A percentile compares a stretch with the other conserved stretches of the same genome.
phyloP scores from a whole-genome alignment of 2,888 invertebrate genomes.

The Bimastos eiseni region DNA sequence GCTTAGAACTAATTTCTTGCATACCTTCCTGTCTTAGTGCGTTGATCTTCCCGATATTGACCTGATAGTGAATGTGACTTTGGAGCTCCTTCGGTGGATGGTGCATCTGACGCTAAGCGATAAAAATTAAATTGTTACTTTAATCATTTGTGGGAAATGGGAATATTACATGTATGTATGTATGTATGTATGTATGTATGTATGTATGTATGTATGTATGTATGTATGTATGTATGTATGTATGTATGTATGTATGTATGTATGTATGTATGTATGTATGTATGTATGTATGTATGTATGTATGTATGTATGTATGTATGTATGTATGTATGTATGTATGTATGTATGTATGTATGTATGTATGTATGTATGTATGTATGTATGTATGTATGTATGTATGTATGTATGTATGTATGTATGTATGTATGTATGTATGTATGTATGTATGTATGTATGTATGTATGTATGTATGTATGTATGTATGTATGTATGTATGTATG shows the following conservation, averaged over 20 bases:
- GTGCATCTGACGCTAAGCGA: no score
- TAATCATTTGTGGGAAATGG: no score
- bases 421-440: neutral
- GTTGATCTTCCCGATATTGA: no score
- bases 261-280: neutral
- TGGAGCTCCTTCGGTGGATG: no score
- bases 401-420: neutral
- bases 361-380: neutral
- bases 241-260: neutral
- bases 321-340: neutral
- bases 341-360: neutral
- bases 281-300: neutral
- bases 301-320: neutral
- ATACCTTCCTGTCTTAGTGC: no score
- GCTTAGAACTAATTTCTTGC: no score
- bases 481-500: neutral
- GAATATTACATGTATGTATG: no score
- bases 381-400: neutral
- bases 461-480: neutral
- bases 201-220: no score
- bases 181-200: no score
- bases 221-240: neutral
- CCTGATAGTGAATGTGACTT: no score
- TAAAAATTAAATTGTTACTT: no score
- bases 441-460: neutral